phyloP scores from a whole-genome alignment of 2,113 vertebrate species.

The Pluvianellus socialis region DNA sequence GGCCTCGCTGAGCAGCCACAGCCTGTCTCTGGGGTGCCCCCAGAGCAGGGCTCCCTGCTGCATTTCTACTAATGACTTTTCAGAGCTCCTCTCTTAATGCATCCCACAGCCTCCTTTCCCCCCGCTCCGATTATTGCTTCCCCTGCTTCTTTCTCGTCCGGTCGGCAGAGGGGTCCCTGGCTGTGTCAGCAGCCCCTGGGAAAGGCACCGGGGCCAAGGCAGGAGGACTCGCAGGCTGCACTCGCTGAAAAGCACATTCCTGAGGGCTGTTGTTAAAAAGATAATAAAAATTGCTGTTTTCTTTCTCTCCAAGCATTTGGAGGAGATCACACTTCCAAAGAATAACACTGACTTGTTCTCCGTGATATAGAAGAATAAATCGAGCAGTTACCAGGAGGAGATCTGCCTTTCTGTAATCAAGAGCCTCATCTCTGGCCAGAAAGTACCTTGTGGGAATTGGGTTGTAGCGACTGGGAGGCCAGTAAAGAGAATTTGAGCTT shows the following conservation, averaged over 20 bases:
- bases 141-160: not conserved
- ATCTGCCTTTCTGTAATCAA: not conserved
- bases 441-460: not conserved
- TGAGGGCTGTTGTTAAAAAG: not conserved
- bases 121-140: not conserved
- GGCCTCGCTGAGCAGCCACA: not conserved
- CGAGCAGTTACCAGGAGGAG: not conserved
- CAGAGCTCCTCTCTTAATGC: not conserved
- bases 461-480: not conserved
- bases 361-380: not conserved
- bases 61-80: not conserved
- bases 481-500: not conserved
- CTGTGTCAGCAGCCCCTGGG: not conserved
- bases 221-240: not conserved
- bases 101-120: not conserved
- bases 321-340: not conserved
- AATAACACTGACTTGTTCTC: not conserved
- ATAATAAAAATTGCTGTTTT: not conserved
- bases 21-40: not conserved
- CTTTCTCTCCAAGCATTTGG: not conserved
- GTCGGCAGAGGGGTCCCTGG: accelerated
- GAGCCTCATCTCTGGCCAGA: not conserved
- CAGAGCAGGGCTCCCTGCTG: not conserved
- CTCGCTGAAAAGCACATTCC: not conserved
- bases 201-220: not conserved